Conservation (phyloP, 2,113 vertebrate genomes). For the Promerops cafer region DNA sequence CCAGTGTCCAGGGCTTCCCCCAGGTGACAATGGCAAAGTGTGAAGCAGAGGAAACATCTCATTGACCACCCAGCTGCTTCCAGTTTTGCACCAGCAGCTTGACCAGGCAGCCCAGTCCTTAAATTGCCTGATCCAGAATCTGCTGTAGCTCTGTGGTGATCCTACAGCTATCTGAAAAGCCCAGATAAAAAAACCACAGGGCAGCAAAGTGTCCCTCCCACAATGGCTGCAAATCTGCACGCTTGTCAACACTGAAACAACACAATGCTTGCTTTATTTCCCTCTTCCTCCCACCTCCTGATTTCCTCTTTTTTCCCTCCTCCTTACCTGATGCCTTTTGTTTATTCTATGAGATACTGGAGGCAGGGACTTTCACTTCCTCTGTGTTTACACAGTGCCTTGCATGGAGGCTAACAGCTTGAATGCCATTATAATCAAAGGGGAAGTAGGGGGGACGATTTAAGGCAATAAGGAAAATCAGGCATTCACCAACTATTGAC, state of each 20-base stretch:
- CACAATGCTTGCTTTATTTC: not conserved
- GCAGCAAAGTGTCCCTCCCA: not conserved
- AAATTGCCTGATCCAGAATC: not conserved
- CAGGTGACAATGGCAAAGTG: not conserved
- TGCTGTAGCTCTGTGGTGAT: fast-evolving
- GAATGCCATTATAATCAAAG: not conserved
- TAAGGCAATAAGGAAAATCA: not conserved
- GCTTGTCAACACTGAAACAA: not conserved
- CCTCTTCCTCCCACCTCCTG: not conserved
- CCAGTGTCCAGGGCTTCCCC: not conserved
- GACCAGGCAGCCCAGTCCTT: not conserved
- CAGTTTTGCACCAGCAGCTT: not conserved
- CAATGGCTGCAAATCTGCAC: not conserved
- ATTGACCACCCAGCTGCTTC: not conserved
- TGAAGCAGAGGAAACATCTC: not conserved
- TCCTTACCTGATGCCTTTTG: not conserved
- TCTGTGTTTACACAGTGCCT: not conserved
- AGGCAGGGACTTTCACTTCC: not conserved
- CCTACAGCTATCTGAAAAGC: not conserved
- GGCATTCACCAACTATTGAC: not conserved
- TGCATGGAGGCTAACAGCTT: not conserved
- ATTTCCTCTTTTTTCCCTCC: not conserved
- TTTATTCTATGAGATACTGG: not conserved
- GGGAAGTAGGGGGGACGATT: not conserved
- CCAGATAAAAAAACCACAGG: not conserved